Evolutionary conservation across 1,140 invertebrate genomes (phyloP), one percentile per base, ranked within the genome.

Genomic region (Palaemon carinicauda): DNA sequence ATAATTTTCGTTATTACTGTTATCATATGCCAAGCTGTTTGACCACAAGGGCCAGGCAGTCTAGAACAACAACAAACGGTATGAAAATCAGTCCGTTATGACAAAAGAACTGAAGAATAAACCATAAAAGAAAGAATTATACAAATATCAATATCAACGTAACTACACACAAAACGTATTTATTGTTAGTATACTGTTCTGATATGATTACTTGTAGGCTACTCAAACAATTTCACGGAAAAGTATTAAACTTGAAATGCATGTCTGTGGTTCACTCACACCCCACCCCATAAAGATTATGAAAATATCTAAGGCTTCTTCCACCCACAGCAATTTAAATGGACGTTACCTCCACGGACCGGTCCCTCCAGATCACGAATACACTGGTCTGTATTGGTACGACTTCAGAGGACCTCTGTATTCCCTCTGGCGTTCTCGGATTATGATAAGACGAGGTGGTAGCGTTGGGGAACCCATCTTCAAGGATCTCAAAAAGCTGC

Each of bases 361-460:
- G 4, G 89, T 93, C 21, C 92, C 93, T 3, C 92, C 92, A 0
- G 91, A 92, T 3, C 92, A 92, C 71, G 91, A 92, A 77, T 93
- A 92, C n/a, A 92, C 94, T 87, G 92, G 93, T 0, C 93, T 94
- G 73, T 94, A 94, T 87, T 94, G 94, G 94, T 93, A 93, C 80
- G 93, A 93, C 33, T 94, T 93, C 90, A 92, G 92, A 71, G 94
- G 93, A 5, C 92, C 93, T 0, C 91, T 90, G 33, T 92, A 92
- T 24, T 94, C 93, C 0, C 90, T 94, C 0, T 91, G 91, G 77
- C 92, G 92, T 85, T 92, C 93, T 1, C 91, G 92, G 82, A 94
- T 94, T 91, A 93, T 94, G 92, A 92, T 94, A 51, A 90, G 94
- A 75, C 93, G 93, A 9, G 90, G 90, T 51, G 92, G 91, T 27